Evolutionary conservation across 2,797 vertebrate genomes (phyloP).

Genomic region (Loris lydekkerianus): DNA sequence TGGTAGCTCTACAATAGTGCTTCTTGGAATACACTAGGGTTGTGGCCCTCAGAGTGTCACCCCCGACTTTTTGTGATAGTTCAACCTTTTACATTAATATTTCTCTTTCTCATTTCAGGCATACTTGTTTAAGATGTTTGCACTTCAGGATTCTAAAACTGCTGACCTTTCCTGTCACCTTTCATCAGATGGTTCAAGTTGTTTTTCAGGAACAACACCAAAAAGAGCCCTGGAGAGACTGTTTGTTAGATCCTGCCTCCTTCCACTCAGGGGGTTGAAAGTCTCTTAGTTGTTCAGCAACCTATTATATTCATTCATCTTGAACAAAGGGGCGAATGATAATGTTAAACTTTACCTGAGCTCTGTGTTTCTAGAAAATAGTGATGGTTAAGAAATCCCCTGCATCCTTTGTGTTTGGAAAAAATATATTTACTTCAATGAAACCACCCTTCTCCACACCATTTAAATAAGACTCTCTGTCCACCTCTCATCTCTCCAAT

Average conservation of each 20-base stretch:
- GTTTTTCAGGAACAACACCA: background rate
- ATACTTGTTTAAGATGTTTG: background rate
- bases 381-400: background rate
- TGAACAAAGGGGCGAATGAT: background rate
- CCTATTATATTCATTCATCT: background rate
- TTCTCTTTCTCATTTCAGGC: slow-evolving; percentile 32
- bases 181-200: background rate
- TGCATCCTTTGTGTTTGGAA: background rate
- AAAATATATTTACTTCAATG: background rate
- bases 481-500: background rate
- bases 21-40: background rate
- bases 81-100: background rate
- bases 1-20: background rate
- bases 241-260: background rate
- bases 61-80: background rate
- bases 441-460: background rate
- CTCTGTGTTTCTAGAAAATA: background rate
- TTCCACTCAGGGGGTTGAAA: background rate
- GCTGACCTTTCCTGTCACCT: background rate
- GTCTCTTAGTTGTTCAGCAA: background rate
- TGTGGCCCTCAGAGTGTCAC: background rate
- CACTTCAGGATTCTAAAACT: slow-evolving; percentile 1
- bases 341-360: background rate
- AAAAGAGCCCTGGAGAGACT: background rate
- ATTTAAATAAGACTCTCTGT: background rate